Conservation (phyloP, 2,888 invertebrate genomes). For the Microctonus aethiopoides region DNA sequence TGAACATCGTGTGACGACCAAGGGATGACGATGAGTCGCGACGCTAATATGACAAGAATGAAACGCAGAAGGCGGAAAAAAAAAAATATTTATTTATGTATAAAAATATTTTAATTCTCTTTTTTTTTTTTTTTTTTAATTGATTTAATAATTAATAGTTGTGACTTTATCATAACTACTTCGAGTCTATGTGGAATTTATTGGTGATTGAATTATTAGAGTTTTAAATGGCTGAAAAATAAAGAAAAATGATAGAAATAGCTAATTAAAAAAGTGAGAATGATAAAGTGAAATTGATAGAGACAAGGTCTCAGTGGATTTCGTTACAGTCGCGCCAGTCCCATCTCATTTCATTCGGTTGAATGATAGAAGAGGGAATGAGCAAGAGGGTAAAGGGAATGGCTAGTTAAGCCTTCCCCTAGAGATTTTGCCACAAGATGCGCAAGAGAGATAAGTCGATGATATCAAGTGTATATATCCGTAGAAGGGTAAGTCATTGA, state of each 20-base stretch:
- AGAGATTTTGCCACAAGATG: slow-evolving; percentile 16
- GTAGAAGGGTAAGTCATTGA: background rate
- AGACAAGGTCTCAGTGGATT: slow-evolving; percentile 12
- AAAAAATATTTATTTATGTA: background rate
- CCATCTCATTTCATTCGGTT: slow-evolving; percentile 26
- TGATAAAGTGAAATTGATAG: slow-evolving; percentile 26
- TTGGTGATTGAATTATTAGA: too few relatives aligned
- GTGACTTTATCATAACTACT: too few relatives aligned
- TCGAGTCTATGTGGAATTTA: too few relatives aligned
- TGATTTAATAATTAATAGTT: too few relatives aligned
- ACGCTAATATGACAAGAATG: slow-evolving; percentile 8
- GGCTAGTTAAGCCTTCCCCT: slow-evolving; percentile 23
- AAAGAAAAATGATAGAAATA: slow-evolving; percentile 6
- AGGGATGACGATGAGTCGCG: slow-evolving; percentile 25
- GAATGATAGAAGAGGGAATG: background rate
- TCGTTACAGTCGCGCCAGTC: slow-evolving; percentile 21
- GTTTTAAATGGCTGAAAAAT: background rate
- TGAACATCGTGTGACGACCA: slow-evolving; percentile 42
- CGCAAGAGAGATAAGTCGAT: slow-evolving; percentile 22
- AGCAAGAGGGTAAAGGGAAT: background rate
- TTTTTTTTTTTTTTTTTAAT: too few relatives aligned
- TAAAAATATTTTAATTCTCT: background rate
- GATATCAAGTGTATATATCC: slow-evolving; percentile 25
- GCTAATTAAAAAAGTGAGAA: background rate
- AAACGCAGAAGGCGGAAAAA: background rate